These are phyloP conservation scores for Cerceris ruficornis DNA, from an alignment of 2,888 invertebrate species.

Conservation along the genomic window DNA sequence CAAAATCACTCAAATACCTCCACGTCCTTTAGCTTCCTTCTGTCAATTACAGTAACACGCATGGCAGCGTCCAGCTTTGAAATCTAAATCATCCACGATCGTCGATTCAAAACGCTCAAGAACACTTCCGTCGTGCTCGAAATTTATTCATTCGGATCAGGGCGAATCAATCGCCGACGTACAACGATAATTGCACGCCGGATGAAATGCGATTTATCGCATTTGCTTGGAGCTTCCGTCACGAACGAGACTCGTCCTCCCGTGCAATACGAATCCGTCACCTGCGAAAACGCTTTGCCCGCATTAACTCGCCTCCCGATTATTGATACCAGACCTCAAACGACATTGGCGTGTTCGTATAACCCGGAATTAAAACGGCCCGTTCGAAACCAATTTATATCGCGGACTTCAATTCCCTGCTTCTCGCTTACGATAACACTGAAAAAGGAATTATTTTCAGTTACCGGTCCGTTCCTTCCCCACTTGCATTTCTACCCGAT, in stretches of 20 bases:
- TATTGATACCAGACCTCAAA: constrained; percentile 57
- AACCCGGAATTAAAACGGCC: constrained; percentile 60
- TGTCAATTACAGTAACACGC: too few species aligned
- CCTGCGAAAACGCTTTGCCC: constrained; percentile 46
- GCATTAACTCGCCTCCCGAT: constrained; percentile 58
- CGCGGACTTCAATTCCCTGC: constrained; percentile 53
- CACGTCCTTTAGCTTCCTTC: too few species aligned
- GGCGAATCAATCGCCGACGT: too few species aligned
- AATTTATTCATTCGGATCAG: too few species aligned
- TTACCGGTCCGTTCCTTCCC: constrained; percentile 9
- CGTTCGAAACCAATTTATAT: constrained; percentile 54
- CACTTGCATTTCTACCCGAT: too few species aligned
- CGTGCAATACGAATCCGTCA: constrained; percentile 41
- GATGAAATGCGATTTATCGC: too few species aligned
- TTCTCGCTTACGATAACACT: constrained; percentile 27
- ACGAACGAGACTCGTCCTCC: constrained; percentile 24
- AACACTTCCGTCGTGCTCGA: too few species aligned
- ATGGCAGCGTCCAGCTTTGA: too few species aligned
- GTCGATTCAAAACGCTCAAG: too few species aligned
- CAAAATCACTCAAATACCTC: too few species aligned
- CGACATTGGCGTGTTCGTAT: constrained; percentile 36
- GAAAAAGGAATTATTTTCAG: constrained; percentile 38
- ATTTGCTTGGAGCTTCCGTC: constrained; percentile 15
- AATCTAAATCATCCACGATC: too few species aligned
- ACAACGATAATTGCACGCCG: too few species aligned